Evolutionary conservation across 1,140 invertebrate species (phyloP).

Genomic region (Venustaconcha ellipsiformis): DNA sequence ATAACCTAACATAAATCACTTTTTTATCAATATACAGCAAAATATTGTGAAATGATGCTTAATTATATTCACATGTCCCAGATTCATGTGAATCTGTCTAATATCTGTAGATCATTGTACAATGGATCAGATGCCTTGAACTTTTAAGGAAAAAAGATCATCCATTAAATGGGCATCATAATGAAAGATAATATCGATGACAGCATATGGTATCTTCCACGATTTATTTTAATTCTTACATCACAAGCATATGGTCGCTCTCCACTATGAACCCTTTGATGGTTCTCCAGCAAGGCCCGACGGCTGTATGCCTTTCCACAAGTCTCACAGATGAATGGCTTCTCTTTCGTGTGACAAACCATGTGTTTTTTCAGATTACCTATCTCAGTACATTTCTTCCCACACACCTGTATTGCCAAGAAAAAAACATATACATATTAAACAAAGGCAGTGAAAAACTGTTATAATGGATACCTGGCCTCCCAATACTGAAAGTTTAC

Average conservation of each 20-base stretch:
- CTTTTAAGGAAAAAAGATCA: not conserved
- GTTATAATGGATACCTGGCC: too few species aligned
- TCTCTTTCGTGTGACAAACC: constrained; percentile 31
- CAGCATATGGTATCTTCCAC: not conserved
- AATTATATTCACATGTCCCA: constrained; percentile 12
- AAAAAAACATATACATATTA: too few species aligned
- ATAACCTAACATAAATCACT: too few species aligned
- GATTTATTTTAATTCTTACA: constrained; percentile 4
- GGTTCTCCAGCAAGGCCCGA: constrained; percentile 56
- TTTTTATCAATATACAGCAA: too few species aligned
- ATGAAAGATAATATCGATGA: not conserved
- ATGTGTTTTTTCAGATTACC: constrained; percentile 35
- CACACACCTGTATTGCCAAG: constrained; percentile 25
- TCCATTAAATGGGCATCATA: not conserved
- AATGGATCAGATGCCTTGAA: not conserved
- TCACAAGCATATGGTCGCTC: constrained; percentile 91
- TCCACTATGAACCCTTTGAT: constrained; percentile 75
- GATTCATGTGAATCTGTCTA: not conserved
- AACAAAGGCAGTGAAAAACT: too few species aligned
- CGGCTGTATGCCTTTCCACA: constrained; percentile 45
- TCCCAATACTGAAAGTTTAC: too few species aligned
- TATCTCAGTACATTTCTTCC: constrained; percentile 26
- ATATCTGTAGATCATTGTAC: not conserved
- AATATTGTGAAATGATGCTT: constrained; percentile 13
- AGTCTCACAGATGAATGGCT: constrained; percentile 43